Conservation (phyloP, 1,140 invertebrate species). For the Platorchestia sp. region DNA sequence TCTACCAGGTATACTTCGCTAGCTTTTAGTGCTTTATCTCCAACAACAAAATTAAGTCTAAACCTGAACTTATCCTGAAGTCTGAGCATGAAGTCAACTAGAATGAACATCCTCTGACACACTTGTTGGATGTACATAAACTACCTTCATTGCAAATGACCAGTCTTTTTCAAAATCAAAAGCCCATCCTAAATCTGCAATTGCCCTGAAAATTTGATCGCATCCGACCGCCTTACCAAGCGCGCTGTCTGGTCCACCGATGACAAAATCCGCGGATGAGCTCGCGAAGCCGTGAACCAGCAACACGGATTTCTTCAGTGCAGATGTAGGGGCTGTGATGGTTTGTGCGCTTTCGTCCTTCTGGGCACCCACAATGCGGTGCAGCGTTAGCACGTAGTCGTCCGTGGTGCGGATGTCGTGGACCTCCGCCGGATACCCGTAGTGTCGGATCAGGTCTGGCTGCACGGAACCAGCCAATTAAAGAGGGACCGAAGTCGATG, state of each 20-base stretch:
- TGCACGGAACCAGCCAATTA: neutral
- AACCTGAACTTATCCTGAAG: too few relatives aligned
- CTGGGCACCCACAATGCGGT: constrained; percentile 37
- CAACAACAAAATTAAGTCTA: too few relatives aligned
- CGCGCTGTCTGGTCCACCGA: constrained; percentile 77
- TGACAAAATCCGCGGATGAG: constrained; percentile 82
- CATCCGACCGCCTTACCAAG: constrained; percentile 72
- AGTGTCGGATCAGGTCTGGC: constrained; percentile 55
- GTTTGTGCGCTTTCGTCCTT: neutral
- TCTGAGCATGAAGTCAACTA: too few relatives aligned
- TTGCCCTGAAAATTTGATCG: neutral
- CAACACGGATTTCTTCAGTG: constrained; percentile 71
- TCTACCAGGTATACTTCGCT: too few relatives aligned
- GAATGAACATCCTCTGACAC: too few relatives aligned
- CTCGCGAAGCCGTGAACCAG: constrained; percentile 84
- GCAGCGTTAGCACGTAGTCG: constrained; percentile 53
- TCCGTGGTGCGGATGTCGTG: constrained; percentile 56
- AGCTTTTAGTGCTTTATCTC: too few relatives aligned
- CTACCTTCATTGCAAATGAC: too few relatives aligned
- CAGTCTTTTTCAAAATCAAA: neutral
- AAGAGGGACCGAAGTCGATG: too few relatives aligned
- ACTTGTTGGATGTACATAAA: too few relatives aligned
- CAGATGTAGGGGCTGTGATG: neutral
- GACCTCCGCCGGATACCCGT: constrained; percentile 53
- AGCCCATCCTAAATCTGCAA: neutral